Evolutionary conservation across 2,888 invertebrate genomes (phyloP).

Genomic region (Odontocolon sp.): DNA sequence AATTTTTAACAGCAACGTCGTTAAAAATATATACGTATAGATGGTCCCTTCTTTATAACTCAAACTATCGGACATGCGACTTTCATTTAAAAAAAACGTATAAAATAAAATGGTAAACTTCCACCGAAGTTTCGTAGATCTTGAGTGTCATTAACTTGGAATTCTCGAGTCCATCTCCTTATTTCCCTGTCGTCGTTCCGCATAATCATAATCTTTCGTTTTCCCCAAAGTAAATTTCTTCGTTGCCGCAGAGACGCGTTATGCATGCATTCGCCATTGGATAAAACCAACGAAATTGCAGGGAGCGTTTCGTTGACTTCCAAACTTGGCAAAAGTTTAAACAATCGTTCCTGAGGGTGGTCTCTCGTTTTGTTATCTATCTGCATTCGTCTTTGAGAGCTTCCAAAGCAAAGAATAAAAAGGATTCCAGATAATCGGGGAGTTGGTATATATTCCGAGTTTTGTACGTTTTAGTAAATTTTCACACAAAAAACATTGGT

Average conservation of each 20-base stretch:
- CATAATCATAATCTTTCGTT: background rate
- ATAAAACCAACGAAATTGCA: constrained; percentile 1
- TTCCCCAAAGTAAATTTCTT: constrained; percentile 51
- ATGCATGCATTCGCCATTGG: constrained; percentile 50
- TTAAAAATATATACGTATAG: background rate
- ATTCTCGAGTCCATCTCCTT: constrained; percentile 4
- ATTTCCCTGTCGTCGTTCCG: constrained; percentile 11
- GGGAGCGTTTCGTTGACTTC: constrained; percentile 37
- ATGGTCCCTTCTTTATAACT: background rate
- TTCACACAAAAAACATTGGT: too few species aligned
- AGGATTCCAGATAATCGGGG: background rate
- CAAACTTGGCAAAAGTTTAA: constrained; percentile 54
- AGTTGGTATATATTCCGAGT: too few species aligned
- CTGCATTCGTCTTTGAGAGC: constrained; percentile 15
- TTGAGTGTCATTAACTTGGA: constrained; percentile 13
- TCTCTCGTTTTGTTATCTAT: constrained; percentile 33
- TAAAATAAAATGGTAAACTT: constrained; percentile 1
- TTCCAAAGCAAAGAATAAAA: background rate
- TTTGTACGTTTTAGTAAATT: too few species aligned
- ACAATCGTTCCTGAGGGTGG: constrained; percentile 23
- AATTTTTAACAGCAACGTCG: background rate
- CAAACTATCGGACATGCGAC: background rate
- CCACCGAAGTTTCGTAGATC: background rate
- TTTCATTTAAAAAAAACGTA: background rate
- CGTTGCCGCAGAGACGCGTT: background rate